Evolutionary conservation across 2,797 vertebrate genomes (phyloP), one percentile per base, ranked within the genome.

Genomic region (Schizopygopsis malacanthus): DNA sequence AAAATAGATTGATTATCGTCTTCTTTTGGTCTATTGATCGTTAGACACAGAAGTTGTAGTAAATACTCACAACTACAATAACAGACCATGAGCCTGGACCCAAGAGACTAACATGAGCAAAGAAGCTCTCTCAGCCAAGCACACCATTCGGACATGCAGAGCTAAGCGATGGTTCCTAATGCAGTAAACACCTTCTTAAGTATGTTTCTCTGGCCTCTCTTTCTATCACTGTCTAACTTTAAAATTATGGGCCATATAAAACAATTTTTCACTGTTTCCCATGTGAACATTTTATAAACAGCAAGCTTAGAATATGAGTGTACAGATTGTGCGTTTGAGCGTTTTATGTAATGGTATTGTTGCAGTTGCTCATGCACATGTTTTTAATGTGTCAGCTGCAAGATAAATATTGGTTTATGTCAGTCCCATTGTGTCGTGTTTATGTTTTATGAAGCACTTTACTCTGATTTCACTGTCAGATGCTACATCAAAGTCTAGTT

Each of bases 41-140:
- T 85, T 78, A 77, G 59, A 84, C 71, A 47, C 28, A 80, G 75
- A 45, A 77, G 54, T 79, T 61, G 25, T 83, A 15, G 45, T 75
- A 87, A 83, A 83, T 76, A 83, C 56, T 82, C 79, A 69, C 12
- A 25, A 65, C 67, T 75, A 56, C 63, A 82, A 83, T 69, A 81
- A 81, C 80, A 83, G 76, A 79, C 77, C 43, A 83, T 79, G 69
- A 47, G 67, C 75, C 50, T 13, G 52, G 69, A 79, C 77, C 59
- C 43, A 41, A 69, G 78, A 87, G 76, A 75, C 28, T 75, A 56
- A 25, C 43, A 82, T 45, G 59, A 61, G 25, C 7, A 3, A 54
- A 73, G 41, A 43, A 56, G 22, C 28, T 75, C 69, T 82, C 9
- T 18, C 50, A 69, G 7, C 56, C 12, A 18, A 33, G 22, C 47